phyloP scores from a whole-genome alignment of 2,113 vertebrate species.

The Chloropsis cyanopogon region DNA sequence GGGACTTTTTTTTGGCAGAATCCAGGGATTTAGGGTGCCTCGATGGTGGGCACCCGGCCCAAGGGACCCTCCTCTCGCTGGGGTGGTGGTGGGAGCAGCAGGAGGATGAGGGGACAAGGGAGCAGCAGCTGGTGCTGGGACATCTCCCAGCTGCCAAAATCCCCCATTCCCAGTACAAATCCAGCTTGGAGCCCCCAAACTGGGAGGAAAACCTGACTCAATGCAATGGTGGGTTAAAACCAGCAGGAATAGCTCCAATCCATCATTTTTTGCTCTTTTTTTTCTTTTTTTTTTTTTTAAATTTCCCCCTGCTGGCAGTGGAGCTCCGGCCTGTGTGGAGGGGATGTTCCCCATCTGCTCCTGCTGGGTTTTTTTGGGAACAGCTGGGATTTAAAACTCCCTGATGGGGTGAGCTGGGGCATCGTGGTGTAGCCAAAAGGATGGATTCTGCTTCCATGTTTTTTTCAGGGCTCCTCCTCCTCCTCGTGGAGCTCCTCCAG shows the following conservation, averaged over 20 bases:
- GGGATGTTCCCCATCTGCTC: not conserved
- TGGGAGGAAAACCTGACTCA: not conserved
- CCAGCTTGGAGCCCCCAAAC: not conserved
- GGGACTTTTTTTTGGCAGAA: not conserved
- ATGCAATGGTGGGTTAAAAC: rapidly evolving
- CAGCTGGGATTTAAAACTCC: not conserved
- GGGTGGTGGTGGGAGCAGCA: not conserved
- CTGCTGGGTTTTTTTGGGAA: not conserved
- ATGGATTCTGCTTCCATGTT: not conserved
- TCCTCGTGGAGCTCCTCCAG: not conserved
- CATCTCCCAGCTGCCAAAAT: not conserved
- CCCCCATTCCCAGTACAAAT: rapidly evolving
- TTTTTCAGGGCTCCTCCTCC: not conserved
- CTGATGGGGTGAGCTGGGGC: not conserved
- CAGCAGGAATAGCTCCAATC: not conserved
- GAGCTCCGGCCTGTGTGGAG: not conserved
- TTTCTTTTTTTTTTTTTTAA: not conserved
- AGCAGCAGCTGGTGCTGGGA: not conserved
- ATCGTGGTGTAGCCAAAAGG: rapidly evolving
- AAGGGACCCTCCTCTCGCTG: rapidly evolving
- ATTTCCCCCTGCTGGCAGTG: not conserved
- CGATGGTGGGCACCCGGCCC: rapidly evolving
- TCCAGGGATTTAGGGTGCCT: not conserved
- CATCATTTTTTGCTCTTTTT: rapidly evolving
- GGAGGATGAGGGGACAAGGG: rapidly evolving